Evolutionary conservation across 2,888 invertebrate species (phyloP).

Genomic region (Leptinotarsa peninsularis): DNA sequence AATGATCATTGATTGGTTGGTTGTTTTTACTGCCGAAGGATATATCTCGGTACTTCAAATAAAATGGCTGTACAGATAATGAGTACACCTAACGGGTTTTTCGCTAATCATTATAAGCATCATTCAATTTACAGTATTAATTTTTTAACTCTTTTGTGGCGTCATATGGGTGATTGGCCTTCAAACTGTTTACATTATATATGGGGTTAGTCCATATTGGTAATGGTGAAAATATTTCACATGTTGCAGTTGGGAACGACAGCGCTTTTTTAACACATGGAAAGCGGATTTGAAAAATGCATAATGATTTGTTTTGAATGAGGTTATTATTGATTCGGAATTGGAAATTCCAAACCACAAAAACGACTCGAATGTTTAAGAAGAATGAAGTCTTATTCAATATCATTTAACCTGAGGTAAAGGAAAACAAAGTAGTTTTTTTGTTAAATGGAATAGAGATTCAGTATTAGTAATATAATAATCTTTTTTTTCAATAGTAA

Average conservation of each 20-base stretch:
- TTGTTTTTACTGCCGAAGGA: no score
- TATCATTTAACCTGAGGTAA: no score
- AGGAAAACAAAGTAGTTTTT: no score
- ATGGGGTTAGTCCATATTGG: constrained; percentile 9
- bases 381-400: no score
- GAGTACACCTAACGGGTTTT: constrained; percentile 3
- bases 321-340: no score
- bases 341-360: no score
- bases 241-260: not conserved
- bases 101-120: not conserved
- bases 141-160: constrained; percentile 2
- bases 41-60: not conserved
- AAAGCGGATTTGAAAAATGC: not conserved
- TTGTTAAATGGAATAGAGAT: no score
- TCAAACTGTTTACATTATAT: constrained; percentile 1
- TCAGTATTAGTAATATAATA: no score
- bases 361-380: no score
- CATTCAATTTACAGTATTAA: constrained; percentile 6
- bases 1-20: no score
- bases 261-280: not conserved
- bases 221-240: not conserved
- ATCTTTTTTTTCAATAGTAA: no score
- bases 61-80: not conserved
- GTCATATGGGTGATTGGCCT: constrained; percentile 9
- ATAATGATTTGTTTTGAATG: no score